phyloP scores from a whole-genome alignment of 2,113 vertebrate species.

The Syngnathus scovelli region DNA sequence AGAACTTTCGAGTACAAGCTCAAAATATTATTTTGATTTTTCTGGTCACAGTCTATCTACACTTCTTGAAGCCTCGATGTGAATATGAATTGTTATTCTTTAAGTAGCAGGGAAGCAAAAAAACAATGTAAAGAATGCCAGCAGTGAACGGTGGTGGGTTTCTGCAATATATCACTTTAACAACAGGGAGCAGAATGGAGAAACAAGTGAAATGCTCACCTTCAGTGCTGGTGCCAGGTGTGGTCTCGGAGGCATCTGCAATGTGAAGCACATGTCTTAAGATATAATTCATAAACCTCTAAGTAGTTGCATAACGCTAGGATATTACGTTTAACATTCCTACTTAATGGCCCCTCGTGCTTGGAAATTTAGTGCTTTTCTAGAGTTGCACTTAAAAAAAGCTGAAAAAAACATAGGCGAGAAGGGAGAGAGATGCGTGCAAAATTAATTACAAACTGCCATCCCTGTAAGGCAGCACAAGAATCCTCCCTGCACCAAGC shows the following conservation, averaged over 20 bases:
- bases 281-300: not conserved
- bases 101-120: constrained; percentile 8
- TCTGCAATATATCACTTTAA: constrained; percentile 3
- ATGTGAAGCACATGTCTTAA: constrained; percentile 21
- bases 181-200: not conserved
- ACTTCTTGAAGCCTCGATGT: not conserved
- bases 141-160: constrained; percentile 3
- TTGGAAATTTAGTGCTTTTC: constrained; percentile 45
- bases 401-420: constrained; percentile 50
- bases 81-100: constrained; percentile 19
- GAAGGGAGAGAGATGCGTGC: constrained; percentile 49
- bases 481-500: constrained; percentile 3
- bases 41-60: not conserved
- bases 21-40: not conserved
- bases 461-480: constrained; percentile 48
- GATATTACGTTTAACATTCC: constrained; percentile 14
- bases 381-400: constrained; percentile 49
- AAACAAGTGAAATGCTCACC: constrained; percentile 40
- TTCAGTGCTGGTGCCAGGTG: constrained; percentile 49
- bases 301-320: constrained; percentile 6
- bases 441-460: constrained; percentile 66
- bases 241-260: constrained; percentile 42
- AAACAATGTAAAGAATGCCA: not conserved
- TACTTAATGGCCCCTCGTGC: constrained; percentile 27
- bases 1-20: no score